These are phyloP conservation scores for Limnothrissa miodon DNA, from an alignment of 2,113 vertebrate species.

Conservation along the genomic window DNA sequence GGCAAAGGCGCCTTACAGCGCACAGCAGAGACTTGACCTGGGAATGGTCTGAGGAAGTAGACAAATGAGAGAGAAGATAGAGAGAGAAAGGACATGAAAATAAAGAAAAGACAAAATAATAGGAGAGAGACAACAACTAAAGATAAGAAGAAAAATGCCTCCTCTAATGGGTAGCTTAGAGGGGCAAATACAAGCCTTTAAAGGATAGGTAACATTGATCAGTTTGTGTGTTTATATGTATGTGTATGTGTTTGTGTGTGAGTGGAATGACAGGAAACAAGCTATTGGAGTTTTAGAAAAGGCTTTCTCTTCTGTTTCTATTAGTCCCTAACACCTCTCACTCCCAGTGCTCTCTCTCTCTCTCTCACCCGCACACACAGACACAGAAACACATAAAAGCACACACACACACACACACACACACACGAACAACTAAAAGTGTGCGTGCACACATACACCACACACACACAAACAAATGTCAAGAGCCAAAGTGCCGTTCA, in stretches of 20 bases:
- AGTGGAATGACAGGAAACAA: neutral
- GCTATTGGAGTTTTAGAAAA: neutral
- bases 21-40: neutral
- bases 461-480: neutral
- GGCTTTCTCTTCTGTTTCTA: neutral
- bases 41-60: too few relatives aligned
- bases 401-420: conserved; percentile 2
- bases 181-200: neutral
- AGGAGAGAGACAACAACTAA: neutral
- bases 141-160: too few relatives aligned
- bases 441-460: too few relatives aligned
- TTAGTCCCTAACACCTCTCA: neutral
- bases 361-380: neutral
- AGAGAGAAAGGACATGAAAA: too few relatives aligned
- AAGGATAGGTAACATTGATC: neutral
- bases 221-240: neutral
- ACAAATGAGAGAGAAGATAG: too few relatives aligned
- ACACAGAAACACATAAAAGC: neutral
- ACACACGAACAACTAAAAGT: neutral
- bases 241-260: too few relatives aligned
- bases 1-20: neutral
- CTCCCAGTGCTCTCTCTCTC: neutral
- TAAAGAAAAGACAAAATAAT: too few relatives aligned
- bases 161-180: neutral
- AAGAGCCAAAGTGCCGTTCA: neutral